Percentiles rank a stretch among this genome's conserved stretches.
phyloP scores from a whole-genome alignment of 1,140 invertebrate genomes.

The Aricia agestis region DNA sequence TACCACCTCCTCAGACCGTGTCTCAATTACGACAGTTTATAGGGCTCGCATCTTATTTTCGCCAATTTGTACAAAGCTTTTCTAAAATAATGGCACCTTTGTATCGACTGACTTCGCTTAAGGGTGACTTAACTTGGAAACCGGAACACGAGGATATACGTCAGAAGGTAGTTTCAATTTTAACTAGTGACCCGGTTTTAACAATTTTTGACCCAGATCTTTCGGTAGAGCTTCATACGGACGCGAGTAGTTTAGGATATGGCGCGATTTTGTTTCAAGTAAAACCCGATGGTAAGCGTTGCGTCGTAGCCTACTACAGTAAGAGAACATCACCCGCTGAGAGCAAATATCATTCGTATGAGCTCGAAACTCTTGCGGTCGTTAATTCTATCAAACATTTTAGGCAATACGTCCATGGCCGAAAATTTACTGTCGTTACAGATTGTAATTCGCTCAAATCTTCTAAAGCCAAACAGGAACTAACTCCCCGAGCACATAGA shows the following conservation, averaged over 20 bases:
- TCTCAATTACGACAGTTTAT: constrained; percentile 41
- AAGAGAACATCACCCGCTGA: constrained; percentile 39
- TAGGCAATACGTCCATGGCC: constrained; percentile 44
- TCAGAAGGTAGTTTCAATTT: constrained; percentile 23
- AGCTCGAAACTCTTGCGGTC: constrained; percentile 48
- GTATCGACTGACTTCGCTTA: constrained; percentile 26
- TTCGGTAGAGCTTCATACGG: constrained; percentile 29
- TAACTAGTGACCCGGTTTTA: constrained; percentile 31
- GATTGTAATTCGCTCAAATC: constrained; percentile 35
- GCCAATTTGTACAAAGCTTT: constrained; percentile 36
- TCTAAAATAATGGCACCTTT: constrained; percentile 31
- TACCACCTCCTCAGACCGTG: constrained; percentile 43
- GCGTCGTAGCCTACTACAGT: constrained; percentile 44
- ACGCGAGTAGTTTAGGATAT: constrained; percentile 31
- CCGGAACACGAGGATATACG: constrained; percentile 24
- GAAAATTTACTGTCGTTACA: constrained; percentile 43
- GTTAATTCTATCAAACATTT: constrained; percentile 48
- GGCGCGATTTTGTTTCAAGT: constrained; percentile 31
- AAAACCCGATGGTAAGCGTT: constrained; percentile 16
- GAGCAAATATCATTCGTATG: constrained; percentile 44
- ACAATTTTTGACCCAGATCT: constrained; percentile 27
- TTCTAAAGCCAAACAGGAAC: constrained; percentile 27
- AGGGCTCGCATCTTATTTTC: constrained; percentile 38
- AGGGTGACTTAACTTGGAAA: constrained; percentile 26
- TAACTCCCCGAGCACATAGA: constrained; percentile 46